These are phyloP conservation scores for Trematomus bernacchii DNA, from an alignment of 2,797 vertebrate genomes.

Conservation along the genomic window DNA sequence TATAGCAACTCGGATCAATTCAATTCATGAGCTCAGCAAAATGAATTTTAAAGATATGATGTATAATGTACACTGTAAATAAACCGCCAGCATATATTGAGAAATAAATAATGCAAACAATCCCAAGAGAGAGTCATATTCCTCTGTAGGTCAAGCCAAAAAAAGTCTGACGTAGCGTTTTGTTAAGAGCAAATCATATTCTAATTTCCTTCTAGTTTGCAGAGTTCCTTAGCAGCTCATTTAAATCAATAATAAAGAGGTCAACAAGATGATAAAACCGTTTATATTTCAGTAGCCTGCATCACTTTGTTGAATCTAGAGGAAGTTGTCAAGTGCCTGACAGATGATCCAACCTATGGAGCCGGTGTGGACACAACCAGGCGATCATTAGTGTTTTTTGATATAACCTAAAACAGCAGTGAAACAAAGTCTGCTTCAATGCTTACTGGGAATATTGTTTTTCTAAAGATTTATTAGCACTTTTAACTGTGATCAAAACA, in stretches of 20 bases:
- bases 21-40: background rate
- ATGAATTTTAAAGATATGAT: background rate
- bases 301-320: slow-evolving; percentile 46
- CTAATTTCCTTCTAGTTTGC: slow-evolving; percentile 21
- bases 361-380: slow-evolving; percentile 42
- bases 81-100: slow-evolving; percentile 18
- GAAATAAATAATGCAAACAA: slow-evolving; percentile 9
- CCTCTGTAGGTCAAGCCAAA: background rate
- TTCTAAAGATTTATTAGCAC: slow-evolving; percentile 52
- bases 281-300: slow-evolving; percentile 34
- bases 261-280: slow-evolving; percentile 35
- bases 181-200: slow-evolving; percentile 9
- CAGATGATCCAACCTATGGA: slow-evolving; percentile 58
- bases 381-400: slow-evolving; percentile 54
- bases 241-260: slow-evolving; percentile 32
- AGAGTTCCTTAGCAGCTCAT: background rate
- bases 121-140: background rate
- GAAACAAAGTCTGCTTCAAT: slow-evolving; percentile 41
- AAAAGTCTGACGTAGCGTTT: background rate
- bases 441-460: slow-evolving; percentile 45
- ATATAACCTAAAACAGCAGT: slow-evolving; percentile 63
- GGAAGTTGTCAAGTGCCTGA: slow-evolving; percentile 61
- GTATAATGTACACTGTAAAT: background rate
- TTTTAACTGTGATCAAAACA: slow-evolving; percentile 51
- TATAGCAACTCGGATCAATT: background rate